phyloP scores from a whole-genome alignment of 2,797 vertebrate genomes.

The Rhyacichthys aspro region DNA sequence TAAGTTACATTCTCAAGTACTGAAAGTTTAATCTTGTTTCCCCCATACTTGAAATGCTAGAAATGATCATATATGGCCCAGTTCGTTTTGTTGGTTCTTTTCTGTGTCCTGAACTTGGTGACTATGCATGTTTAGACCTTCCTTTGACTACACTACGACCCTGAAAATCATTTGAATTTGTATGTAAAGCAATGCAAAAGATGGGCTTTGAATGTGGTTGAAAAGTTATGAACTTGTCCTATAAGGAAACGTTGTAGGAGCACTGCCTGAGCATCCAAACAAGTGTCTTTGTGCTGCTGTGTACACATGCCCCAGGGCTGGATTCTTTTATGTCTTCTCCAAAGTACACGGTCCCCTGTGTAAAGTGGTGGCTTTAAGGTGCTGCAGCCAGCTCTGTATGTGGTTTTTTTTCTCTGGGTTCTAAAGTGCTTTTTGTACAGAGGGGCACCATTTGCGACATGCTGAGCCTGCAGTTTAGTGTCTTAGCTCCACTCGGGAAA shows the following conservation, averaged over 20 bases:
- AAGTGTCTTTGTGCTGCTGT: constrained; percentile 25
- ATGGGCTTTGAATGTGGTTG: not conserved
- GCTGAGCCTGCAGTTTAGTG: constrained; percentile 78
- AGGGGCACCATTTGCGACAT: constrained; percentile 73
- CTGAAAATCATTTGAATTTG: too few relatives aligned
- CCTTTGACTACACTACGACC: too few relatives aligned
- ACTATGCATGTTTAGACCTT: too few relatives aligned
- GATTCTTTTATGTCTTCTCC: constrained; percentile 50
- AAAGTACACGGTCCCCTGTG: constrained; percentile 53
- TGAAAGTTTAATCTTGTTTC: too few relatives aligned
- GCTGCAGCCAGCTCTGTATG: constrained; percentile 16
- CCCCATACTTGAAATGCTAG: too few relatives aligned
- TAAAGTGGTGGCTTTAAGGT: constrained; percentile 59
- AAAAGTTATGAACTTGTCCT: not conserved
- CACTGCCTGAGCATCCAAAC: constrained; percentile 29
- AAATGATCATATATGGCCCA: too few relatives aligned
- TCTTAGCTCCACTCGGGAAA: constrained; percentile 55
- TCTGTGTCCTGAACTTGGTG: too few relatives aligned
- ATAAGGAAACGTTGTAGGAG: constrained; percentile 13
- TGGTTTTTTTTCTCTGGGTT: constrained; percentile 31
- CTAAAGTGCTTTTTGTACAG: constrained; percentile 78
- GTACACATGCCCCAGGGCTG: constrained; percentile 22
- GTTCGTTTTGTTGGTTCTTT: too few relatives aligned
- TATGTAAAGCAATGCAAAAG: not conserved
- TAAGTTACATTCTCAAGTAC: too few relatives aligned